These are phyloP conservation scores for Alentia gelatinosa DNA, from an alignment of 2,888 invertebrate genomes.

Conservation along the genomic window DNA sequence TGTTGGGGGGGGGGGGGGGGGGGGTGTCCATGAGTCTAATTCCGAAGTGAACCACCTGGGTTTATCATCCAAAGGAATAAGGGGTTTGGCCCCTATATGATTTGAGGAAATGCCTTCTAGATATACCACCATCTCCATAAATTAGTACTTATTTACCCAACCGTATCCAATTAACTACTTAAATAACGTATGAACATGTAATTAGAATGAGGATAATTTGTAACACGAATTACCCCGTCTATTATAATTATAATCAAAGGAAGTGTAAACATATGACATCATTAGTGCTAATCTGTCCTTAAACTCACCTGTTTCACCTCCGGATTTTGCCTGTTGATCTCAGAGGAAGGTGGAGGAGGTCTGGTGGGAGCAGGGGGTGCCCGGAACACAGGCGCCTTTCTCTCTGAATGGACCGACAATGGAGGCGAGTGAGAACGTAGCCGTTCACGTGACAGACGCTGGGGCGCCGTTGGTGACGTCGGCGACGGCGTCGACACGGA, in stretches of 20 bases:
- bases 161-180: background rate
- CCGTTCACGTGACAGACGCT: conserved; percentile 13
- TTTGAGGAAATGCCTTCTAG: background rate
- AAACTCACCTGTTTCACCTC: background rate
- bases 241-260: too few species aligned
- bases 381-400: background rate
- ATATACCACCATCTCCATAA: background rate
- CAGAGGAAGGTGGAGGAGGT: background rate
- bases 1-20: too few species aligned
- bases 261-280: background rate
- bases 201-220: background rate
- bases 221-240: background rate
- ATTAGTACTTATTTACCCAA: background rate
- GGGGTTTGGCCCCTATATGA: too few species aligned
- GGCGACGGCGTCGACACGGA: background rate
- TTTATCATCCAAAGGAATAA: too few species aligned
- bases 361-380: background rate
- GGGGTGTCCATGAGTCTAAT: too few species aligned
- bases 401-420: background rate
- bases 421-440: conserved; percentile 23
- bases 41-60: too few species aligned
- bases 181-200: background rate
- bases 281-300: background rate
- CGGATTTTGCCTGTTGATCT: background rate
- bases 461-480: conserved; percentile 3